phyloP scores from a whole-genome alignment of 1,140 invertebrate genomes.

The Episyrphus balteatus region DNA sequence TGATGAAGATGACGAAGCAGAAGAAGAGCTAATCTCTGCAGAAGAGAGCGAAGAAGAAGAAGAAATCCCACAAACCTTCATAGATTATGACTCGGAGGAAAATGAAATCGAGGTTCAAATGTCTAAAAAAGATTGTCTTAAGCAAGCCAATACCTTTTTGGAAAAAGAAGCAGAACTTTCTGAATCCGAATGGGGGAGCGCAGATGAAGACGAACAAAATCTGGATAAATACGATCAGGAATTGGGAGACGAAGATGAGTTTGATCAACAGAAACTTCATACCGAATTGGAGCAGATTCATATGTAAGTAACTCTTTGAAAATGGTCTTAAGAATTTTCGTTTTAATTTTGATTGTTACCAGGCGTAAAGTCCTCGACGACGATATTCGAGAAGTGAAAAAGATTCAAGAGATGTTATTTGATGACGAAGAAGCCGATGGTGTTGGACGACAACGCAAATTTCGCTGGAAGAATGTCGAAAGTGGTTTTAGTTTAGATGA shows the following conservation, averaged over 20 bases:
- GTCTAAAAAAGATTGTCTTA: slow-evolving; percentile 39
- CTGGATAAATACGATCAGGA: slow-evolving; percentile 58
- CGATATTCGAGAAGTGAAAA: slow-evolving; percentile 59
- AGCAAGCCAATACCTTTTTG: slow-evolving; percentile 51
- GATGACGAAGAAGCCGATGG: slow-evolving; percentile 74
- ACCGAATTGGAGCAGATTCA: slow-evolving; percentile 54
- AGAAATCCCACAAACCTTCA: slow-evolving; percentile 38
- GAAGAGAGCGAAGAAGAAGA: slow-evolving; percentile 19
- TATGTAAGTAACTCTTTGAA: slow-evolving; percentile 37
- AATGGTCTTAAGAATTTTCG: not conserved
- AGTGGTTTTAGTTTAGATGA: slow-evolving; percentile 31
- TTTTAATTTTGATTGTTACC: slow-evolving; percentile 6
- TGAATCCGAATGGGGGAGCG: slow-evolving; percentile 63
- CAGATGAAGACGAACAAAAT: slow-evolving; percentile 61
- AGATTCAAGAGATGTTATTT: slow-evolving; percentile 65
- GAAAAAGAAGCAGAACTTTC: slow-evolving; percentile 78
- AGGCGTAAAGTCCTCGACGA: slow-evolving; percentile 62
- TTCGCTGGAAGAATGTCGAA: slow-evolving; percentile 67
- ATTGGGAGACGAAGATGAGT: slow-evolving; percentile 56
- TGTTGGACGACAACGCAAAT: slow-evolving; percentile 55
- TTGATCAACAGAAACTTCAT: slow-evolving; percentile 51
- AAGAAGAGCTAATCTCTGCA: slow-evolving; percentile 18
- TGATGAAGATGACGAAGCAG: slow-evolving; percentile 31
- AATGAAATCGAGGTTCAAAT: slow-evolving; percentile 45
- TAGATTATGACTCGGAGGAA: slow-evolving; percentile 61